Conservation (phyloP, 1,140 invertebrate species). For the Metaphire vulgaris region DNA sequence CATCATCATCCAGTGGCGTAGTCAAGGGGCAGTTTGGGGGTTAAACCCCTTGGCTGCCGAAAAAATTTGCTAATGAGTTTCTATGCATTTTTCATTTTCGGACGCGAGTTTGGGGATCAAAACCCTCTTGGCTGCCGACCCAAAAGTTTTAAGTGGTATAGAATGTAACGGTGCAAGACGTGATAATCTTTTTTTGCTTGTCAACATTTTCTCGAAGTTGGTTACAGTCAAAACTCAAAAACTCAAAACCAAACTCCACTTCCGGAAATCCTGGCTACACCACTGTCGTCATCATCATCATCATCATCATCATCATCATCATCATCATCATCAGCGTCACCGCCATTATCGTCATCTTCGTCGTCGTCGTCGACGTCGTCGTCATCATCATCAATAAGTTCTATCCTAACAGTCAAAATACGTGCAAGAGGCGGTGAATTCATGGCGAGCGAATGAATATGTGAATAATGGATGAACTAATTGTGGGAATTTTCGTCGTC, state of each 20-base stretch:
- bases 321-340: not conserved
- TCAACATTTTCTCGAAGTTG: not conserved
- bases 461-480: too few species aligned
- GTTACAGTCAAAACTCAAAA: not conserved
- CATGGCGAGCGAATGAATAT: too few species aligned
- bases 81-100: too few species aligned
- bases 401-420: too few species aligned
- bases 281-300: not conserved
- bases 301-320: slow-evolving; percentile 7
- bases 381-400: not conserved
- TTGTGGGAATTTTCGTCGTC: not conserved
- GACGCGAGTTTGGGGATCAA: too few species aligned
- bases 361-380: not conserved
- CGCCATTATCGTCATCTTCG: not conserved
- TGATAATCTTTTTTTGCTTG: not conserved
- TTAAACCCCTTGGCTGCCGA: too few species aligned
- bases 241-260: not conserved
- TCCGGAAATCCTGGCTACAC: not conserved
- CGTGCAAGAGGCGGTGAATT: too few species aligned
- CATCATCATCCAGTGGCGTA: slow-evolving; percentile 2
- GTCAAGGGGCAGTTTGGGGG: too few species aligned
- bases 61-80: too few species aligned
- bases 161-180: too few species aligned
- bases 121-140: not conserved
- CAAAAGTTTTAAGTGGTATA: not conserved